These are phyloP conservation scores for Pedionomus torquatus DNA, from an alignment of 2,113 vertebrate genomes.

Conservation along the genomic window DNA sequence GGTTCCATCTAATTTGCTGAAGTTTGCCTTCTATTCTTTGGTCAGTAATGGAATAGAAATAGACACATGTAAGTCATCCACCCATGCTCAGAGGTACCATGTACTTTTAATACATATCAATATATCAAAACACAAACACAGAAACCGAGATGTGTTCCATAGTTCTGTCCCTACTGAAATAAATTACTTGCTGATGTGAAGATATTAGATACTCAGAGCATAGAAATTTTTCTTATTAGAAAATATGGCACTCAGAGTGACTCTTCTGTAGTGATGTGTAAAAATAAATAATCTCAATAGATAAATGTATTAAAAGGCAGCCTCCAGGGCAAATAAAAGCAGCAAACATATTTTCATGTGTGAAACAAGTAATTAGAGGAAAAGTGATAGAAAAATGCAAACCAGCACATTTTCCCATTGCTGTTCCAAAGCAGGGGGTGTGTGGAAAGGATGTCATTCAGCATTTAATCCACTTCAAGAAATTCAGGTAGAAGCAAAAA, in stretches of 20 bases:
- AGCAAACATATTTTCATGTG: constrained; percentile 44
- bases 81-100: background rate
- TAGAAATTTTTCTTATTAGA: constrained; percentile 33
- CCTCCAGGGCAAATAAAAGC: constrained; percentile 28
- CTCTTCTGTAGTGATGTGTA: constrained; percentile 24
- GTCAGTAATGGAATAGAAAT: constrained; percentile 14
- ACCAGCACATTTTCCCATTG: background rate
- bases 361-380: constrained; percentile 56
- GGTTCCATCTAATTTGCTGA: constrained; percentile 42
- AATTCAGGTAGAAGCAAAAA: constrained; percentile 4
- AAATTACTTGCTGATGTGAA: constrained; percentile 51
- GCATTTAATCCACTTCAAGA: background rate
- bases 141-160: background rate
- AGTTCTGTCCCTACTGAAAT: constrained; percentile 12
- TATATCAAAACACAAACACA: constrained; percentile 25
- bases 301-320: constrained; percentile 46
- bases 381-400: constrained; percentile 41
- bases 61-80: constrained; percentile 16
- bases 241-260: background rate
- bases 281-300: constrained; percentile 45
- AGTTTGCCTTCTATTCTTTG: constrained; percentile 30
- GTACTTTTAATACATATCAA: constrained; percentile 36
- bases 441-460: background rate
- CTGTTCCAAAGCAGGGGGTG: background rate
- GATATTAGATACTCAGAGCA: constrained; percentile 33